Evolutionary conservation across 1,140 invertebrate genomes (phyloP), one percentile per base, ranked within the genome.

Genomic region (Varroa destructor): DNA sequence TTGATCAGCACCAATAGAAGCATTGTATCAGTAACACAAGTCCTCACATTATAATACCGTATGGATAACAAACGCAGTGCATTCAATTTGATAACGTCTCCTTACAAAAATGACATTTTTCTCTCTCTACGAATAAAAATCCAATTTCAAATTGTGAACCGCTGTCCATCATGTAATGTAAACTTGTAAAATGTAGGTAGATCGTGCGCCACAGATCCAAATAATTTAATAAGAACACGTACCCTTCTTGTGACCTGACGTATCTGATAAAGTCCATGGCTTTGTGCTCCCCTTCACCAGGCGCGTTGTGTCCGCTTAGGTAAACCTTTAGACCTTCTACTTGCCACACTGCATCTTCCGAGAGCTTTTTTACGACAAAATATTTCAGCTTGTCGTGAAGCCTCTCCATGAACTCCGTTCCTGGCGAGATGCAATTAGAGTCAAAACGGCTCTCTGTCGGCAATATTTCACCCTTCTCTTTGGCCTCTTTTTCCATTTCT

Each of bases 241-340:
- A 67, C 61, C 86, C 85, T 1, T 88, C 85, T 78, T 89, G 85
- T 0, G 89, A 84, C 76, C 89, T 88, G 77, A 90, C 82, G 80
- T 88, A 90, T 43, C 93, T 82, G 74, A 98, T 97, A 77, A 92
- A 97, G 79, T 97, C 93, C 93, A 97, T 96, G 64, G 97, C 93
- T 82, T 97, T 98, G 79, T 98, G 94, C 81, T 98, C 94, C 1
- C 94, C 94, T 84, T 98, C 94, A 36, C 93, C 93, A 40, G 93
- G 92, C 2, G 80, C 78, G 77, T 82, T 80, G 75, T 82, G 82
- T 8, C 81, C 81, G 40, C 80, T 81, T 14, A 81, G 73, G 73
- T 78, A 78, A 51, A 82, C 75, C 74, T 79, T 75, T 43, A 80
- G 76, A 55, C 79, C 77, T 64, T 80, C 78, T 81, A 81, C 81